Percentiles rank a stretch among this genome's conserved stretches.
Evolutionary conservation across 2,113 vertebrate genomes (phyloP).

Genomic region (Sula dactylatra): DNA sequence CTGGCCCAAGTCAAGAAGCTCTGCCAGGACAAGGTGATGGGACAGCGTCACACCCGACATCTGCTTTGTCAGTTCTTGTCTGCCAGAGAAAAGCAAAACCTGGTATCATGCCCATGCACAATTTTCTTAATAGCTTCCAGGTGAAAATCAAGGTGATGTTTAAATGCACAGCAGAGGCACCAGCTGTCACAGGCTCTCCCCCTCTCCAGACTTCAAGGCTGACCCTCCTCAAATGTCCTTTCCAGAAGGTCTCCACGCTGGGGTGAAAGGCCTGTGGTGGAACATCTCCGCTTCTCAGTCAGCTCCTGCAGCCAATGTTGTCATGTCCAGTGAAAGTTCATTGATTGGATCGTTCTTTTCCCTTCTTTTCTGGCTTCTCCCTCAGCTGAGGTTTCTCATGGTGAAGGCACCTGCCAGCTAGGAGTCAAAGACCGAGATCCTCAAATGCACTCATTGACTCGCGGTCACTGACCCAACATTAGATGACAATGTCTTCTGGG

Average conservation of each 20-base stretch:
- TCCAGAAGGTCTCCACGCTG: neutral
- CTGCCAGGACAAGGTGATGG: neutral
- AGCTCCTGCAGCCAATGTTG: neutral
- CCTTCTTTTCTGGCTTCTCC: neutral
- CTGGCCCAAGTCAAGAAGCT: neutral
- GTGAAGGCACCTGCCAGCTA: slow-evolving; percentile 5
- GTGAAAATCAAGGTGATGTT: neutral
- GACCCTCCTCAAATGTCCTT: neutral
- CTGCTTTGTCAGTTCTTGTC: neutral
- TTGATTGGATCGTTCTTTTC: neutral
- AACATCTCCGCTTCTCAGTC: neutral
- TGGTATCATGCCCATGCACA: neutral
- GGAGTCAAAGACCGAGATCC: neutral
- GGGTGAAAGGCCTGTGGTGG: neutral
- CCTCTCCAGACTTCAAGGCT: neutral
- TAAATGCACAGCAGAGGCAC: neutral
- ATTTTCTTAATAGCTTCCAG: neutral
- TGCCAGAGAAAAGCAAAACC: neutral
- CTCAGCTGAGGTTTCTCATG: neutral
- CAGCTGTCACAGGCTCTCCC: neutral
- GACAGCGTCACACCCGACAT: fast-evolving
- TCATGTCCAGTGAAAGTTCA: fast-evolving
- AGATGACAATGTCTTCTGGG: neutral
- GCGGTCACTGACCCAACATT: neutral
- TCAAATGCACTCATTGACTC: neutral